These are phyloP conservation scores for Eulacestoma nigropectus DNA, from an alignment of 2,113 vertebrate species.

Conservation along the genomic window DNA sequence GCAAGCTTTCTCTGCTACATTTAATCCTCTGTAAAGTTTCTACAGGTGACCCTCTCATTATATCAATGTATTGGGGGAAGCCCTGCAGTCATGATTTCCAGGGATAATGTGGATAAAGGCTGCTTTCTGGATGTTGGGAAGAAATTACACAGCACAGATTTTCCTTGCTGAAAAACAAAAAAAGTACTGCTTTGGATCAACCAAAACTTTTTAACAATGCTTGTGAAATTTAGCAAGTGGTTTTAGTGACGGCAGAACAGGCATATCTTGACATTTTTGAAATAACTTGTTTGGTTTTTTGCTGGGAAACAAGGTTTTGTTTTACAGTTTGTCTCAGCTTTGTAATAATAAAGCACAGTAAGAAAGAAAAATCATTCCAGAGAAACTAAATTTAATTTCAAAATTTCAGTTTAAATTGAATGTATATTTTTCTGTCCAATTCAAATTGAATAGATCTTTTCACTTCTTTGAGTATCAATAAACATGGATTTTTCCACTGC, in stretches of 20 bases:
- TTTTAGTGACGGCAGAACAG: not conserved
- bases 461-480: not conserved
- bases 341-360: not conserved
- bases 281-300: not conserved
- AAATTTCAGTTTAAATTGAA: not conserved
- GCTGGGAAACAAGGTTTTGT: not conserved
- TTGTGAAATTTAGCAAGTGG: constrained; percentile 1
- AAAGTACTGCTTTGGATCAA: not conserved
- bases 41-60: not conserved
- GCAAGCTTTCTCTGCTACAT: not conserved
- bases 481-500: not conserved
- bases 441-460: not conserved
- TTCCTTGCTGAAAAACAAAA: not conserved
- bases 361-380: not conserved
- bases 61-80: not conserved
- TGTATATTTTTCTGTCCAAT: not conserved
- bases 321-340: constrained; percentile 8
- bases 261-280: not conserved
- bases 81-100: not conserved
- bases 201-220: not conserved
- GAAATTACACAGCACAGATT: not conserved
- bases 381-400: not conserved
- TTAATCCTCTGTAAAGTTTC: not conserved
- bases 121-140: not conserved
- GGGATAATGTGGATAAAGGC: not conserved